Base-by-base conservation (phyloP, 2,888 invertebrate species). In the Lithosia quadra region DNA sequence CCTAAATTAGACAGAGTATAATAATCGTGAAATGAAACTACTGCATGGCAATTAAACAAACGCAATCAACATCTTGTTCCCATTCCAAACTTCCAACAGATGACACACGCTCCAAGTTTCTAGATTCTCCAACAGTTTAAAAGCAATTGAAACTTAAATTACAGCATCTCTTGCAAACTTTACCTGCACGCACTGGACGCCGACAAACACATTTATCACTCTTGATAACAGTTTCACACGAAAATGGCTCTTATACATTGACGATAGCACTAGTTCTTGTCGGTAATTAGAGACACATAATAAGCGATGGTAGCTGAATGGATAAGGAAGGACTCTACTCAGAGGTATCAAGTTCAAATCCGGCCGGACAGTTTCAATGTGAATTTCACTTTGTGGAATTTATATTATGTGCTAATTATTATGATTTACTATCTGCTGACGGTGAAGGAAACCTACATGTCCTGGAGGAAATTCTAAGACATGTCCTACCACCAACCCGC, bases 141-240 rank as follows among this genome's bases (percentile, higher is more conserved):
- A 79, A 78, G 72, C 74, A 78, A 80, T 79, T 74, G 74, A 65
- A 79, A 79, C 76, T 80, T 78, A 68, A 79, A 79, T 80, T 78
- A 74, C 62, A 71, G 67, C 68, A 57, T 64, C 66, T 58, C 67
- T 58, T 62, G 57, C 64, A 36, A n/a, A 59, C 67, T 75, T 62
- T 71, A 74, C 72, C 79, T 76, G 65, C 63, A 67, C 71, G 65
- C 56, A 68, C 33, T 62, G 34, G 78, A 72, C 58, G 73, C 68
- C 33, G 13, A 59, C 58, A 73, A 78, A 78, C 73, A 80, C 61
- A 80, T 79, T 70, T 68, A 76, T 79, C 79, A 70, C 59, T 39
- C 0, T 1, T 22, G 73, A 65, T 71, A 56, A 57, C 67, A 61
- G 55, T 72, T 22, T 33, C 53, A 56, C 60, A 34, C 62, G 55